A percentile compares a stretch with the other conserved stretches of the same genome.
Evolutionary conservation across 2,113 vertebrate species (phyloP).

Genomic region (Pungitius pungitius): DNA sequence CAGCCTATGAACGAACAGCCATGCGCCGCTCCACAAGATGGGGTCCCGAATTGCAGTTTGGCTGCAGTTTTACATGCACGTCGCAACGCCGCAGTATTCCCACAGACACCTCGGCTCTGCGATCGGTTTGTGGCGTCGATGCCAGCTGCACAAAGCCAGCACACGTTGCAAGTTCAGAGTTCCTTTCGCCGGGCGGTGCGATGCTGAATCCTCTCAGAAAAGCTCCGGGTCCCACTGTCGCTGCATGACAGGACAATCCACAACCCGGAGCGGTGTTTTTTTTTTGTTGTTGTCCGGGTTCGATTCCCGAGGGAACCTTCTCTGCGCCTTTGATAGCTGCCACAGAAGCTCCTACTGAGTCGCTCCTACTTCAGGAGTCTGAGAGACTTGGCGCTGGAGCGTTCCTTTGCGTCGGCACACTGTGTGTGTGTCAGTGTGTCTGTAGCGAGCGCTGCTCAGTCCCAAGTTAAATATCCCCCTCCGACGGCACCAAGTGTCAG

Average conservation of each 20-base stretch:
- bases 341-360: slow-evolving; percentile 73
- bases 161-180: slow-evolving; percentile 38
- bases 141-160: slow-evolving; percentile 45
- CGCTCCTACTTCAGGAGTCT: slow-evolving; percentile 74
- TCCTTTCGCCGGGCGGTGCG: slow-evolving; percentile 41
- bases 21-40: slow-evolving; percentile 56
- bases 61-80: slow-evolving; percentile 13
- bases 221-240: slow-evolving; percentile 50
- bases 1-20: slow-evolving; percentile 51
- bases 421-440: slow-evolving; percentile 82
- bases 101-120: slow-evolving; percentile 33
- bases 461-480: slow-evolving; percentile 91
- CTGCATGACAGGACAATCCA: slow-evolving; percentile 67
- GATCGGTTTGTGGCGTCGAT: slow-evolving; percentile 30
- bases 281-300: slow-evolving; percentile 47
- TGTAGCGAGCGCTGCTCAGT: slow-evolving; percentile 79
- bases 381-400: slow-evolving; percentile 72
- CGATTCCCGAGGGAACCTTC: slow-evolving; percentile 67
- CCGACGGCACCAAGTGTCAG: slow-evolving; percentile 82
- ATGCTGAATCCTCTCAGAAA: slow-evolving; percentile 60
- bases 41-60: slow-evolving; percentile 48
- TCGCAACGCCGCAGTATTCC: slow-evolving; percentile 54
- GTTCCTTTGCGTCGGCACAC: slow-evolving; percentile 78
- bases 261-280: slow-evolving; percentile 55
- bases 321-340: slow-evolving; percentile 62